Base-by-base conservation (phyloP, 1,140 invertebrate genomes). In the Homalodisca vitripennis region DNA sequence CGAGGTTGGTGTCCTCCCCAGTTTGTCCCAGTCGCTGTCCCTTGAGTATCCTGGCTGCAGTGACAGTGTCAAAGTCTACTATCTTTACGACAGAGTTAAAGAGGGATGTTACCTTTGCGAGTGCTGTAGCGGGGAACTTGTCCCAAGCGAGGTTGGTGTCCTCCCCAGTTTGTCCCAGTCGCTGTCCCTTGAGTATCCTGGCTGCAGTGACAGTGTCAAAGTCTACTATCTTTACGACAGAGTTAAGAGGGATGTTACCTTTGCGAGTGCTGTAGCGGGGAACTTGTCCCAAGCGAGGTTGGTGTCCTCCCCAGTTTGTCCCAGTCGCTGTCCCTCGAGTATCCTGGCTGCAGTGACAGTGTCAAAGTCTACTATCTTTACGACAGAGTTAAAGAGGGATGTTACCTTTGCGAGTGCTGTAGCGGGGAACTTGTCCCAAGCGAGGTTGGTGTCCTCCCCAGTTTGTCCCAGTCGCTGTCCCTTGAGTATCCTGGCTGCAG, bases 301-400 rank as follows among this genome's bases (percentile, higher is more conserved):
- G 1, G 82, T 79, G 70, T 90, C 88, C 75, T 91, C 89, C 0
- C 89, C 90, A 10, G 84, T 80, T 1, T 75, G 72, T 0, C 79
- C 80, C 6, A 74, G 66, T 10, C 77, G 72, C 71, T 86, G 84
- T 0, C 84, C 84, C 70, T 83, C 82, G 53, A 87, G 81, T 64
- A 92, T 91, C 69, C 92, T 81, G 0, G 88, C 87, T 0, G 91
- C 90, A 0, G 91, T 91, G 0, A 90, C 81, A 0, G 91, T 92
- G 0, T 89, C 84, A 62, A 92, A 81, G 27, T 90, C 89, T 88
- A 93, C n/a, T n/a, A n/a, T n/a, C n/a, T n/a, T n/a, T n/a, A n/a
- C n/a, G n/a, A n/a, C n/a, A n/a, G n/a, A n/a, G n/a, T n/a, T n/a
- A n/a, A n/a, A n/a, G n/a, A n/a, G n/a, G n/a, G n/a, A n/a, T n/a